phyloP scores from a whole-genome alignment of 2,113 vertebrate genomes.

The Thamnaconus septentrionalis region DNA sequence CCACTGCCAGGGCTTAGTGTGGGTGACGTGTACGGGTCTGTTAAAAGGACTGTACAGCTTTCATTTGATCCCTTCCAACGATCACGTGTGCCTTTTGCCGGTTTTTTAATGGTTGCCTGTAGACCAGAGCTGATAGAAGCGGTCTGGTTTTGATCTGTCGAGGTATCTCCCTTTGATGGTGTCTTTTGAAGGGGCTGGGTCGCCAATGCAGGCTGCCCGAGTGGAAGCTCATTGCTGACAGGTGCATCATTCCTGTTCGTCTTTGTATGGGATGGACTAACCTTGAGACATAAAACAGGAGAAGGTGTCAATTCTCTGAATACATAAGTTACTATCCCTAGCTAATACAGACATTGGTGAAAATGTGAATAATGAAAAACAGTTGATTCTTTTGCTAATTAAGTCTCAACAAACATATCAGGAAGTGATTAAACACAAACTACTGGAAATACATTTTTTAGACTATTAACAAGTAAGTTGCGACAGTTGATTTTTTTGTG shows the following conservation, averaged over 20 bases:
- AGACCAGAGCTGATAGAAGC: constrained; percentile 16
- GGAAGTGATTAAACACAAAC: no score
- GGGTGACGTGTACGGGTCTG: constrained; percentile 50
- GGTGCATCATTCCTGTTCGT: constrained; percentile 59
- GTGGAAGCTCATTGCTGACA: constrained; percentile 40
- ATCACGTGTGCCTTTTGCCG: constrained; percentile 35
- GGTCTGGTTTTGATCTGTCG: constrained; percentile 26
- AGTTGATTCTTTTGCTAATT: background rate
- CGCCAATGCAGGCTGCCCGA: constrained; percentile 2
- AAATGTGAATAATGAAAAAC: constrained; percentile 52
- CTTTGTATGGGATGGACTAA: constrained; percentile 54
- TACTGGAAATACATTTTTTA: no score
- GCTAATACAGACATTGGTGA: constrained; percentile 39
- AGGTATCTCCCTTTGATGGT: constrained; percentile 10
- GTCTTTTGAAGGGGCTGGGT: constrained; percentile 24
- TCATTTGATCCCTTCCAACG: constrained; percentile 59
- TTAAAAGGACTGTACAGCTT: constrained; percentile 39
- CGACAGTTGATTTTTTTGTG: no score
- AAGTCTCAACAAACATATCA: no score
- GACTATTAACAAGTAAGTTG: no score
- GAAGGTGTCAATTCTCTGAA: constrained; percentile 62
- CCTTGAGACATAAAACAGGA: constrained; percentile 60
- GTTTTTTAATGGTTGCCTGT: constrained; percentile 28
- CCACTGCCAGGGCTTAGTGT: constrained; percentile 20
- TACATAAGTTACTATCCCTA: constrained; percentile 55